Percentiles rank a stretch among this genome's conserved stretches.
Conservation (phyloP, 2,113 vertebrate genomes). For the Oceanodroma tethys region DNA sequence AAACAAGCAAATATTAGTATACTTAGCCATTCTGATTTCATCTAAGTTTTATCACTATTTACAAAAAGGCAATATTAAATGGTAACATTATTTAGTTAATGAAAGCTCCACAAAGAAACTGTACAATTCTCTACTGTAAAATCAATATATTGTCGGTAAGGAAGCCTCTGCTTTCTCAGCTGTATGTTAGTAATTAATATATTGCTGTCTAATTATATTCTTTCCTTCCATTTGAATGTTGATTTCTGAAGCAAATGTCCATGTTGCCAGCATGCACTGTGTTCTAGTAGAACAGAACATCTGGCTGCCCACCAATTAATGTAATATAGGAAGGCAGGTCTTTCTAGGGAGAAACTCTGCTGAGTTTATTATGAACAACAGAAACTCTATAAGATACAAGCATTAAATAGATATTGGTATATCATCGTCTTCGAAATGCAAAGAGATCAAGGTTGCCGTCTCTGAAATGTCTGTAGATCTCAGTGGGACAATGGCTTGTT, state of each 20-base stretch:
- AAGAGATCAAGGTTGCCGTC: not conserved
- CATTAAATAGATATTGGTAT: not conserved
- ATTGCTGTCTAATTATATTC: slow-evolving; percentile 31
- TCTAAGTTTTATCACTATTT: not conserved
- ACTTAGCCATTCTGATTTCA: not conserved
- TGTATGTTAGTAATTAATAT: slow-evolving; percentile 38
- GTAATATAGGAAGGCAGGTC: not conserved
- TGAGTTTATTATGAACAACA: not conserved
- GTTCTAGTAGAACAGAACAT: not conserved
- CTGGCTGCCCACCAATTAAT: slow-evolving; percentile 20
- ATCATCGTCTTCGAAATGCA: not conserved
- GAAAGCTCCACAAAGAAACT: not conserved
- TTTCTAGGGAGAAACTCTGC: not conserved
- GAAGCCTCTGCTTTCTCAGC: slow-evolving; percentile 16
- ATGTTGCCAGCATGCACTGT: not conserved
- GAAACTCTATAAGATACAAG: not conserved
- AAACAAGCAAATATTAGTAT: not conserved
- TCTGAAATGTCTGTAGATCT: not conserved
- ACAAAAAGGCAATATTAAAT: not conserved
- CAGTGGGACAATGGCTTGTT: not conserved
- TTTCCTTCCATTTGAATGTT: not conserved
- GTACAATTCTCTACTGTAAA: not conserved
- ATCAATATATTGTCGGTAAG: not conserved
- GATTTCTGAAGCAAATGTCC: slow-evolving; percentile 12
- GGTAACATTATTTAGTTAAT: not conserved